A percentile compares a stretch with the other conserved stretches of the same genome.
phyloP scores from a whole-genome alignment of 1,140 invertebrate species.

The Achatina immaculata region DNA sequence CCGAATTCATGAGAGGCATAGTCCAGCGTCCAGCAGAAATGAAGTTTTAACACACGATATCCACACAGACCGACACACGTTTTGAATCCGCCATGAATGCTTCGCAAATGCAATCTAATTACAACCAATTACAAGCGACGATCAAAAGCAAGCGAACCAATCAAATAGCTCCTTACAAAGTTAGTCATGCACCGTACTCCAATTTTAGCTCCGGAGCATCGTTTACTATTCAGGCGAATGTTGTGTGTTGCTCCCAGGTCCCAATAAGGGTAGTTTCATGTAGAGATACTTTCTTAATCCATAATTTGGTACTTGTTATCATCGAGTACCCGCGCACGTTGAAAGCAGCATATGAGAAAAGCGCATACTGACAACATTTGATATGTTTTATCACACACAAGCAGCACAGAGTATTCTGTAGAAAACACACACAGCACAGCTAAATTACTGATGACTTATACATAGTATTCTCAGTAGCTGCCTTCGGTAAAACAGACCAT shows the following conservation, averaged over 20 bases:
- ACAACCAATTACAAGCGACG: conserved; percentile 67
- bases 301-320: too few relatives aligned
- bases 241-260: conserved; percentile 10
- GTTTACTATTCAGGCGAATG: conserved; percentile 1
- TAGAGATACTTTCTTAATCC: too few relatives aligned
- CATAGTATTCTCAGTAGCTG: too few relatives aligned
- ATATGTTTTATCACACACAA: too few relatives aligned
- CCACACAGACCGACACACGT: conserved; percentile 61
- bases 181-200: conserved; percentile 50
- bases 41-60: conserved; percentile 50
- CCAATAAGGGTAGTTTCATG: conserved; percentile 9
- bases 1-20: conserved; percentile 88
- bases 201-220: conserved; percentile 28
- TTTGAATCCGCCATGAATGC: conserved; percentile 70
- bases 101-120: conserved; percentile 65
- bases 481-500: too few relatives aligned
- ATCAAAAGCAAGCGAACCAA: conserved; percentile 57
- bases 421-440: too few relatives aligned
- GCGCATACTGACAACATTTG: too few relatives aligned
- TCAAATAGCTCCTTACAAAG: conserved; percentile 59
- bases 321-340: too few relatives aligned
- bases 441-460: too few relatives aligned
- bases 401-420: too few relatives aligned
- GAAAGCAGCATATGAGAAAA: too few relatives aligned
- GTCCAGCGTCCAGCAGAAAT: conserved; percentile 71